phyloP scores from a whole-genome alignment of 1,140 invertebrate species.

The Drosophila hydei region DNA sequence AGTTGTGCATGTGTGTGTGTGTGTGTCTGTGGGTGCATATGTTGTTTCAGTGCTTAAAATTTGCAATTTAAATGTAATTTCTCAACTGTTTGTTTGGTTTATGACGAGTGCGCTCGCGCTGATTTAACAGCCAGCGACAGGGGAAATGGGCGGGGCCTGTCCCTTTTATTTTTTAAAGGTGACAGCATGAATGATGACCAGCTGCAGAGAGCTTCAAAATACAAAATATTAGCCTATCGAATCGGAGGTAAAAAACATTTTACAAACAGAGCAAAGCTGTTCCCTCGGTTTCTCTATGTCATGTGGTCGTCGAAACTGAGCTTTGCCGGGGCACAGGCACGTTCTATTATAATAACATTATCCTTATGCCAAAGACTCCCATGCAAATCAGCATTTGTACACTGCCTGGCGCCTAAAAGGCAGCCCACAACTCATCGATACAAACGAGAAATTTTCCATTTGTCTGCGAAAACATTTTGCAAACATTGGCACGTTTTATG shows the following conservation, averaged over 20 bases:
- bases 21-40: slow-evolving; percentile 34
- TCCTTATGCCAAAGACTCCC: background rate
- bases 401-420: slow-evolving; percentile 31
- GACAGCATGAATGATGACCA: slow-evolving; percentile 37
- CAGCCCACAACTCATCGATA: slow-evolving; percentile 26
- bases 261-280: too few relatives aligned
- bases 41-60: slow-evolving; percentile 53
- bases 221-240: slow-evolving; percentile 13
- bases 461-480: slow-evolving; percentile 21
- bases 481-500: slow-evolving; percentile 36
- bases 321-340: slow-evolving; percentile 13
- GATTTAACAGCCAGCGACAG: slow-evolving; percentile 59
- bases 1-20: background rate
- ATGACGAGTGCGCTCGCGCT: slow-evolving; percentile 64
- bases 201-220: background rate
- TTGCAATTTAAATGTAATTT: slow-evolving; percentile 80
- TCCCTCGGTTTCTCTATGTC: background rate
- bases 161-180: slow-evolving; percentile 22
- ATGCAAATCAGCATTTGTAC: slow-evolving; percentile 9
- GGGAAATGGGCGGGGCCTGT: background rate
- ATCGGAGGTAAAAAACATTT: background rate
- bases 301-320: background rate
- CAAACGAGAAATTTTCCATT: slow-evolving; percentile 16
- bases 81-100: slow-evolving; percentile 76
- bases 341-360: slow-evolving; percentile 31